Conservation (phyloP, 2,797 vertebrate species). For the Crenuchus spilurus region DNA sequence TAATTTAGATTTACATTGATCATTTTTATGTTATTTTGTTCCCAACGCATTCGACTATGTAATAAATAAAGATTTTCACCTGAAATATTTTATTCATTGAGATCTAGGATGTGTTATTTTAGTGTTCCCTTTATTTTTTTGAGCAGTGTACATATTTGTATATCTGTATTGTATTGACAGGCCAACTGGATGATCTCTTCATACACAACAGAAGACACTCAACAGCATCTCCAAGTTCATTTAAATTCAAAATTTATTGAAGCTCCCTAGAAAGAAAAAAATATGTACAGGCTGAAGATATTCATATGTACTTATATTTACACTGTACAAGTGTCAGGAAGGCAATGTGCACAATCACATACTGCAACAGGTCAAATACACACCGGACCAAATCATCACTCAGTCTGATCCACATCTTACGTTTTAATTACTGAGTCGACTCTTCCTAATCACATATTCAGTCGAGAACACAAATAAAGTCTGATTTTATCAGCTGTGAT, state of each 20-base stretch:
- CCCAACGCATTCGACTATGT: too few relatives aligned
- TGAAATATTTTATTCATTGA: too few relatives aligned
- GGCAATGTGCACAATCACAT: not conserved
- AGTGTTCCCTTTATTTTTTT: too few relatives aligned
- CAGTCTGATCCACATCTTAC: not conserved
- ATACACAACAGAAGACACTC: not conserved
- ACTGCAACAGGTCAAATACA: constrained; percentile 49
- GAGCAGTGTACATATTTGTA: too few relatives aligned
- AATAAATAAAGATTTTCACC: too few relatives aligned
- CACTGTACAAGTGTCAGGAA: constrained; percentile 69
- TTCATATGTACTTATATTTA: constrained; percentile 76
- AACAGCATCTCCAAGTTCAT: constrained; percentile 35
- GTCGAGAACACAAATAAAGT: constrained; percentile 46
- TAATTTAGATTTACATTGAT: too few relatives aligned
- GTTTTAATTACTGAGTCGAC: not conserved
- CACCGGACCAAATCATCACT: constrained; percentile 39
- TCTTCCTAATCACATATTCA: constrained; percentile 20
- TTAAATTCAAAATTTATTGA: constrained; percentile 74
- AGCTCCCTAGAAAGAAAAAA: constrained; percentile 63
- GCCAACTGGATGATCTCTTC: not conserved
- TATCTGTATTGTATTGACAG: not conserved
- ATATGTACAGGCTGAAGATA: constrained; percentile 71
- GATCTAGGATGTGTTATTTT: too few relatives aligned
- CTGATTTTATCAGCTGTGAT: constrained; percentile 42
- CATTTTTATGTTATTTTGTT: too few relatives aligned